Evolutionary conservation across 2,888 invertebrate species (phyloP).

Genomic region (Nephrotoma flavescens): DNA sequence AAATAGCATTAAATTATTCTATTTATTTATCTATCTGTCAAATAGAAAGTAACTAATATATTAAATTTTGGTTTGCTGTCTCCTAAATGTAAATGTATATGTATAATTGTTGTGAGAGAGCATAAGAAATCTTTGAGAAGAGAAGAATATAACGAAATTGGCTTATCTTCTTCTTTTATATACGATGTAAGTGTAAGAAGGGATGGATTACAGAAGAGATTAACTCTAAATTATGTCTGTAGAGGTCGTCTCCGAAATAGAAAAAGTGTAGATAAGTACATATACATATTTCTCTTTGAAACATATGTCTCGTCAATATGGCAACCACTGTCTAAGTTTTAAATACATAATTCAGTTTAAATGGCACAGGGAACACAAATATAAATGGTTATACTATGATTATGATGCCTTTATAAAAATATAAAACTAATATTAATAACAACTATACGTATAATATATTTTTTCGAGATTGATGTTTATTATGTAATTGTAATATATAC

Average conservation of each 20-base stretch:
- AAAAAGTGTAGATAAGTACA: too few species aligned
- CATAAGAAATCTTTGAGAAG: neutral
- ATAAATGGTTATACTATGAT: neutral
- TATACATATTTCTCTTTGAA: neutral
- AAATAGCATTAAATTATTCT: neutral
- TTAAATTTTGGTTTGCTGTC: neutral
- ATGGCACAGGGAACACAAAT: neutral
- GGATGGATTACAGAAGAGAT: neutral
- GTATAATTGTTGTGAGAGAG: neutral
- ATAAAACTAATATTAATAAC: neutral
- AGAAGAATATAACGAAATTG: neutral
- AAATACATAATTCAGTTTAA: neutral
- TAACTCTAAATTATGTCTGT: neutral
- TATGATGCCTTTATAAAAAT: neutral
- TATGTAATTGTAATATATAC: neutral
- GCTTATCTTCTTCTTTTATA: neutral
- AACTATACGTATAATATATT: neutral
- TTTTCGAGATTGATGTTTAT: conserved; percentile 1
- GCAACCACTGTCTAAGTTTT: neutral
- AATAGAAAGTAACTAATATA: neutral
- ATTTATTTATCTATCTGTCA: neutral
- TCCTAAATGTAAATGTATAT: neutral
- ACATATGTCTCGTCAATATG: neutral
- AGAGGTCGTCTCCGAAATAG: neutral
- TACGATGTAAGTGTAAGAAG: neutral